Evolutionary conservation across 2,888 invertebrate genomes (phyloP).

Genomic region (Chelonus formosanus): DNA sequence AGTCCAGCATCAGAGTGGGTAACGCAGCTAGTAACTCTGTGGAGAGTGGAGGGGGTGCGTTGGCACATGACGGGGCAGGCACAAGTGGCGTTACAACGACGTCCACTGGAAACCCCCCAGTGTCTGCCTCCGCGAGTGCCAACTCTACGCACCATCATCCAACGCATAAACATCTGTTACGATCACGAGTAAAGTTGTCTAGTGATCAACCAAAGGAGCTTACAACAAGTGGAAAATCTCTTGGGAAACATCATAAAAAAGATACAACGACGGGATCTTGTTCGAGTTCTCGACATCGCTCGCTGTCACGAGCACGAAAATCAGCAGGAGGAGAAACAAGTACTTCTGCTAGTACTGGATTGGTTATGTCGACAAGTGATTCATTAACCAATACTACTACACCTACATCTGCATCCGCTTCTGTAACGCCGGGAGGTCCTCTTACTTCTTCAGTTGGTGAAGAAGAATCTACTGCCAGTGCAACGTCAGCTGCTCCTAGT

Average conservation of each 20-base stretch:
- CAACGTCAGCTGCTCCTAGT: slow-evolving; percentile 57
- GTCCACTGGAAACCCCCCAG: slow-evolving; percentile 58
- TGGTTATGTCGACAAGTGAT: slow-evolving; percentile 59
- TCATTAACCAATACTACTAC: slow-evolving; percentile 55
- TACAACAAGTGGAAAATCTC: slow-evolving; percentile 59
- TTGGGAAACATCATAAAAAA: slow-evolving; percentile 61
- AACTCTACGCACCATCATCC: slow-evolving; percentile 67
- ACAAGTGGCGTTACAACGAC: slow-evolving; percentile 57
- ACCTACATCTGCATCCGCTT: slow-evolving; percentile 55
- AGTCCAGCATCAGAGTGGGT: slow-evolving; percentile 66
- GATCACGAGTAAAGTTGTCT: slow-evolving; percentile 58
- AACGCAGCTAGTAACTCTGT: slow-evolving; percentile 64
- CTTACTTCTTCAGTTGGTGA: slow-evolving; percentile 56
- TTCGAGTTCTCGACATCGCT: slow-evolving; percentile 69
- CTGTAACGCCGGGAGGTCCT: slow-evolving; percentile 53
- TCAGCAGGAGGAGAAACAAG: slow-evolving; percentile 67
- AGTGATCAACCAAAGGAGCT: slow-evolving; percentile 57
- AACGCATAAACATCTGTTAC: slow-evolving; percentile 60
- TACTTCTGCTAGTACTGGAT: slow-evolving; percentile 43
- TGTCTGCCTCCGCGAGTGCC: slow-evolving; percentile 59
- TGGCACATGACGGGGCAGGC: slow-evolving; percentile 64
- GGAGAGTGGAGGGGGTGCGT: slow-evolving; percentile 63
- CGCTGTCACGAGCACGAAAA: slow-evolving; percentile 66
- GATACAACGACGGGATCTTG: slow-evolving; percentile 74
- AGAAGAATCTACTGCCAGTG: slow-evolving; percentile 56